These are phyloP conservation scores for Oryzias woworae DNA, from an alignment of 2,113 vertebrate genomes.

Conservation along the genomic window DNA sequence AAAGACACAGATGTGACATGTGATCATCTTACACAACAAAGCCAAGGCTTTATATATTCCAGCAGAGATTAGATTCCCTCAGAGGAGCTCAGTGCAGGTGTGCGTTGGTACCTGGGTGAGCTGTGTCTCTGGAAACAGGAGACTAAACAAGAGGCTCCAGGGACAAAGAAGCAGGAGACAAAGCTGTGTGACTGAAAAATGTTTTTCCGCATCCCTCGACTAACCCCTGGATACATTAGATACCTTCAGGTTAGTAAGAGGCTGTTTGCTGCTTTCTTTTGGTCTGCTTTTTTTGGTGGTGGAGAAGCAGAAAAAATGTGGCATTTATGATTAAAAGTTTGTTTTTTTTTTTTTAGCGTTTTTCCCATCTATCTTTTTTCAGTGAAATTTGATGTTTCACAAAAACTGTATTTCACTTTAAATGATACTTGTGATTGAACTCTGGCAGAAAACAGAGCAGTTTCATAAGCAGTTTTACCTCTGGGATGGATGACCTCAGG, in stretches of 20 bases:
- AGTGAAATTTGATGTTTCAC: no score
- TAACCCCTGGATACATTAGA: conserved; percentile 86
- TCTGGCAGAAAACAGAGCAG: no score
- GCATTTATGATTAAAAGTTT: no score
- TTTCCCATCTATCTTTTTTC: no score
- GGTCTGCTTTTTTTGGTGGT: conserved; percentile 22
- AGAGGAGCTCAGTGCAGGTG: conserved; percentile 33
- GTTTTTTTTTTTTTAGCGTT: no score
- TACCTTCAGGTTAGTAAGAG: conserved; percentile 84
- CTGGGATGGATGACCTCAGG: no score
- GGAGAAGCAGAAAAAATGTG: neutral
- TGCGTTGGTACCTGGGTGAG: conserved; percentile 15
- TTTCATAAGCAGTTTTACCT: no score
- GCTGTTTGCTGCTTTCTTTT: conserved; percentile 14
- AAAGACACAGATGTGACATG: conserved; percentile 55
- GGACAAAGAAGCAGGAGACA: conserved; percentile 18
- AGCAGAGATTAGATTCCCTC: conserved; percentile 15
- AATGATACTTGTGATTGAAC: no score
- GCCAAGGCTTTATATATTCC: conserved; percentile 61
- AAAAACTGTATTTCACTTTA: no score
- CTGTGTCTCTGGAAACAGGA: conserved; percentile 30
- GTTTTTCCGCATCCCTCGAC: conserved; percentile 79
- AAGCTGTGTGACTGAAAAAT: conserved; percentile 65
- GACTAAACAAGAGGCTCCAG: conserved; percentile 19
- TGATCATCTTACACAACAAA: conserved; percentile 65